phyloP scores from a whole-genome alignment of 2,888 invertebrate genomes.

The Hedychridium roseum region DNA sequence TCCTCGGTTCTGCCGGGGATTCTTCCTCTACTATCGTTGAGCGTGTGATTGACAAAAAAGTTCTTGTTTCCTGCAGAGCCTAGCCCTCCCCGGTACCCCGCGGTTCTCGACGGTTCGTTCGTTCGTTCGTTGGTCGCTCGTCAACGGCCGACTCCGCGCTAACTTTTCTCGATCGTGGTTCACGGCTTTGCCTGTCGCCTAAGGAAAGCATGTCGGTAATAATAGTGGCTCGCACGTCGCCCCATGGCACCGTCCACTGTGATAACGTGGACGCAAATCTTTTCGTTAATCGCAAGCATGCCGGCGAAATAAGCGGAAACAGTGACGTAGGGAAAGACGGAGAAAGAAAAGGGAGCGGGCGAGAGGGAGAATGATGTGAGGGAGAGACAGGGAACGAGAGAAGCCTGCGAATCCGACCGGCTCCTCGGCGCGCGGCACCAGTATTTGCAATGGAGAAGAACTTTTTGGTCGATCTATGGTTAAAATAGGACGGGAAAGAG shows the following conservation, averaged over 20 bases:
- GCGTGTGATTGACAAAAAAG: constrained; percentile 57
- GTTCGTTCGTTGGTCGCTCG: no score
- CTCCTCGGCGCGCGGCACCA: constrained; percentile 44
- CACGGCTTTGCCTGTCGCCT: no score
- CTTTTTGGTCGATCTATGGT: constrained; percentile 55
- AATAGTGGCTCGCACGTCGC: no score
- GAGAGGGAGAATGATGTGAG: no score
- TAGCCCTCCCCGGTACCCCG: no score
- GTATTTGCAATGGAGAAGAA: constrained; percentile 49
- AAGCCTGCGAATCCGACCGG: constrained; percentile 42
- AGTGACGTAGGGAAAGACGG: no score
- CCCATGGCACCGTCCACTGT: no score
- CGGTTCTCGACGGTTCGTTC: no score
- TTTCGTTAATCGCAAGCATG: constrained; percentile 46
- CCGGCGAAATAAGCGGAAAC: constrained; percentile 36
- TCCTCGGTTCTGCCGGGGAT: constrained; percentile 28
- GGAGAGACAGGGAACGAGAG: constrained; percentile 37
- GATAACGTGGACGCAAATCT: constrained; percentile 52
- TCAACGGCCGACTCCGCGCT: background rate
- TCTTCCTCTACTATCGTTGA: constrained; percentile 28
- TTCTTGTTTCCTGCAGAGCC: constrained; percentile 49
- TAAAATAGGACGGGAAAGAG: constrained; percentile 48
- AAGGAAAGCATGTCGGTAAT: no score
- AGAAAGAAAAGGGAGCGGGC: no score
- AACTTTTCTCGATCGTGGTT: no score